Evolutionary conservation across 1,140 invertebrate genomes (phyloP).

Genomic region (Zaprionus capensis): DNA sequence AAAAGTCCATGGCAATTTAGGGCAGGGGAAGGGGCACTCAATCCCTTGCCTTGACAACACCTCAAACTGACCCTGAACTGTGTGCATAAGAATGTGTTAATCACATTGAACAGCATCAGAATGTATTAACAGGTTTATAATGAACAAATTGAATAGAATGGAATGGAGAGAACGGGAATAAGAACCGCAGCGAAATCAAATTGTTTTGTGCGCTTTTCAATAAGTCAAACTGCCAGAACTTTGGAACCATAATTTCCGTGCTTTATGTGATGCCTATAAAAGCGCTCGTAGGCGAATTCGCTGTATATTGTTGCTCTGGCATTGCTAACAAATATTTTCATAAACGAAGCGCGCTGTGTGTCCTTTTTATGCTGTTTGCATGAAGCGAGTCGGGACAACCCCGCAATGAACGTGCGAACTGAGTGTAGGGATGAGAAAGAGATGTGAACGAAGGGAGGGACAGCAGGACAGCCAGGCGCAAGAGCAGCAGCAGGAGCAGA

Average conservation of each 20-base stretch:
- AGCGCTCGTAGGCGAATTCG: constrained; percentile 34
- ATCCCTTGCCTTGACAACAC: constrained; percentile 1
- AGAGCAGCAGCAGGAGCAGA: constrained; percentile 21
- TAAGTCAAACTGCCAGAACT: constrained; percentile 21
- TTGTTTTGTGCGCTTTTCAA: constrained; percentile 37
- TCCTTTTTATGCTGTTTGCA: constrained; percentile 30
- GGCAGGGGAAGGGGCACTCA: neutral
- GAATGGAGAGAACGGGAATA: neutral
- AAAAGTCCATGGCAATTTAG: neutral
- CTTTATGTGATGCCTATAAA: constrained; percentile 47
- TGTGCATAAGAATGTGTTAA: constrained; percentile 43
- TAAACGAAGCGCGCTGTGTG: constrained; percentile 55
- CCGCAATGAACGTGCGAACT: constrained; percentile 31
- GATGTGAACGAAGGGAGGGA: neutral
- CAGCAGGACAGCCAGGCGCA: neutral
- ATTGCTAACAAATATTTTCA: constrained; percentile 68
- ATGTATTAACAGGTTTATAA: constrained; percentile 44
- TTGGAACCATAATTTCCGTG: neutral
- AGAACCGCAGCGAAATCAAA: neutral
- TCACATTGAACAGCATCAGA: constrained; percentile 35
- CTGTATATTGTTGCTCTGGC: neutral
- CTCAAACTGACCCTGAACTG: neutral
- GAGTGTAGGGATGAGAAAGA: constrained; percentile 16
- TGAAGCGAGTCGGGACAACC: constrained; percentile 28
- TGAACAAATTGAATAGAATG: constrained; percentile 25